phyloP scores from a whole-genome alignment of 2,113 vertebrate species.

The Alexandromys fortis region DNA sequence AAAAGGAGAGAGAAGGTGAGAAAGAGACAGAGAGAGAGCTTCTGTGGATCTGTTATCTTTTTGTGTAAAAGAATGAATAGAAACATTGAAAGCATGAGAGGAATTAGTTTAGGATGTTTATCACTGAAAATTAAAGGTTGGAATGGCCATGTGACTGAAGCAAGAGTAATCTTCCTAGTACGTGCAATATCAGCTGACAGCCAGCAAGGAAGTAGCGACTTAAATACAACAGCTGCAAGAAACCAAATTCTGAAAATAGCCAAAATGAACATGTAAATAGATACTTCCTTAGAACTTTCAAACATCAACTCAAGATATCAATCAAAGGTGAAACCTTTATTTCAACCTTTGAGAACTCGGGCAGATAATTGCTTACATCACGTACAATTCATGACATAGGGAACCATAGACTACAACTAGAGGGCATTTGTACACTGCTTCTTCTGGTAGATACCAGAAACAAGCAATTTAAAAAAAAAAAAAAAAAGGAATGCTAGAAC shows the following conservation, averaged over 20 bases:
- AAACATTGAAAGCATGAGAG: background rate
- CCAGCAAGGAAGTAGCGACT: background rate
- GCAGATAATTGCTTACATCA: background rate
- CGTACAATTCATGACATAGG: background rate
- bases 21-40: too few relatives aligned
- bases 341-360: background rate
- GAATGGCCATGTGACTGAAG: background rate
- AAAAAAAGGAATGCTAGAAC: background rate
- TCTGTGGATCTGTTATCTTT: background rate
- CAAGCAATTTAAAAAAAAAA: background rate
- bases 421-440: background rate
- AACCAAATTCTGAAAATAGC: background rate
- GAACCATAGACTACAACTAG: background rate
- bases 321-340: background rate
- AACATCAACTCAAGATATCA: background rate
- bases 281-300: background rate
- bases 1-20: too few relatives aligned
- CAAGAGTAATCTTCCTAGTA: background rate
- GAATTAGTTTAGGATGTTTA: background rate
- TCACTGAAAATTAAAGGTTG: background rate
- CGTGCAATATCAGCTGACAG: background rate
- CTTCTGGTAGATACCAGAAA: background rate
- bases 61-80: background rate
- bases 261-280: background rate
- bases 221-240: background rate